Evolutionary conservation across 2,888 invertebrate genomes (phyloP), one percentile per base, ranked within the genome.

Genomic region (Ellobium chinense): DNA sequence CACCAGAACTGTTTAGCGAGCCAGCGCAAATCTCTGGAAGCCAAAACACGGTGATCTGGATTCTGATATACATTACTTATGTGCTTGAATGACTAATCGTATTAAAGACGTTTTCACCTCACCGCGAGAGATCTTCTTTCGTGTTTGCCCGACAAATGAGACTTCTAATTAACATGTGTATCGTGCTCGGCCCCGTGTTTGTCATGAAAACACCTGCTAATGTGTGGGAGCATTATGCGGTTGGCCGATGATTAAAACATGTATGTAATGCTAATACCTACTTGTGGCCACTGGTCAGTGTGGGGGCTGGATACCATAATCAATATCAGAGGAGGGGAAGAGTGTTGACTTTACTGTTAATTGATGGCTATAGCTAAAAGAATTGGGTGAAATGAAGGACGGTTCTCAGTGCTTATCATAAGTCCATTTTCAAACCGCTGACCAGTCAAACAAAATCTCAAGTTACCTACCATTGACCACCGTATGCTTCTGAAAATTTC

Each of bases 1-100:
- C 18, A 63, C 63, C 63, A 31, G 29, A 60, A 27, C 24, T 21
- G 60, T 60, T 60, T 60, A 60, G 60, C 60, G 24, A 60, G 60
- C 24, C n/a, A 60, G 60, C 60, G n/a, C 60, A 60, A 60, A 60
- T 60, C 27, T 27, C 29, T 3, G 7, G 3, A 18, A 29, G n/a
- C 18, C 34, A 12, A 65, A 65, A 65, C 65, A 65, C n/a, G 5
- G 34, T 12, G 31, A 65, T 34, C 9, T 5, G n/a, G 60, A 60
- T 14, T 31, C 31, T 14, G 29, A 18, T 65, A 27, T n/a, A n/a
- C n/a, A n/a, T 65, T 65, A 31, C 65, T 12, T 34, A 21, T 65
- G 34, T 65, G 65, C 65, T 31, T 65, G 29, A 65, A n/a, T 65
- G 65, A 34, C 65, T 65, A 65, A 65, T 65, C 65, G 65, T 65